Percentiles rank a stretch among this genome's conserved stretches.
phyloP scores from a whole-genome alignment of 2,888 invertebrate genomes.

The Erebia ligea region DNA sequence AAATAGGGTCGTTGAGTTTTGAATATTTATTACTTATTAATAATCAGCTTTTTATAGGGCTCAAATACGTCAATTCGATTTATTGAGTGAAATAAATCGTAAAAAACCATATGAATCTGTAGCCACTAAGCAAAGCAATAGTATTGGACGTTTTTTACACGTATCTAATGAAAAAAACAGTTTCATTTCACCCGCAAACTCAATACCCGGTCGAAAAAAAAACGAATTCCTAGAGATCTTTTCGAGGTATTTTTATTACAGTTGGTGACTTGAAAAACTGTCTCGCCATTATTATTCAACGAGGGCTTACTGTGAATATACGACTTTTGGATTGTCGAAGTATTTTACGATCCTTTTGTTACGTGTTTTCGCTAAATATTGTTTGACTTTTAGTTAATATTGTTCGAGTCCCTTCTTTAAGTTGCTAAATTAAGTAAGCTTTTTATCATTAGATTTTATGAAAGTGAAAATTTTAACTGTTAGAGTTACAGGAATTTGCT shows the following conservation, averaged over 20 bases:
- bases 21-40: too few relatives aligned
- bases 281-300: constrained; percentile 34
- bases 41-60: too few relatives aligned
- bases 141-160: neutral
- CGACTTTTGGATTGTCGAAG: constrained; percentile 20
- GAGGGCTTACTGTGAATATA: constrained; percentile 25
- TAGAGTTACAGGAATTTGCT: too few relatives aligned
- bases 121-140: neutral
- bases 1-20: too few relatives aligned
- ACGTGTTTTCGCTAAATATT: constrained; percentile 14
- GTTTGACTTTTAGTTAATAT: constrained; percentile 11
- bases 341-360: constrained; percentile 15
- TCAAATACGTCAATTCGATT: too few relatives aligned
- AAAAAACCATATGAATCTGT: neutral
- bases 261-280: constrained; percentile 35
- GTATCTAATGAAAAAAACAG: constrained; percentile 3
- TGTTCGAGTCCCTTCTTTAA: neutral
- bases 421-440: neutral
- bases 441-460: too few relatives aligned
- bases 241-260: constrained; percentile 32
- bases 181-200: constrained; percentile 8
- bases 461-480: too few relatives aligned
- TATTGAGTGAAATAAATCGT: too few relatives aligned
- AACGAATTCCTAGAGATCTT: constrained; percentile 24
- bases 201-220: constrained; percentile 9